These are phyloP conservation scores for Lottia scabra DNA, from an alignment of 2,888 invertebrate genomes.

Conservation along the genomic window DNA sequence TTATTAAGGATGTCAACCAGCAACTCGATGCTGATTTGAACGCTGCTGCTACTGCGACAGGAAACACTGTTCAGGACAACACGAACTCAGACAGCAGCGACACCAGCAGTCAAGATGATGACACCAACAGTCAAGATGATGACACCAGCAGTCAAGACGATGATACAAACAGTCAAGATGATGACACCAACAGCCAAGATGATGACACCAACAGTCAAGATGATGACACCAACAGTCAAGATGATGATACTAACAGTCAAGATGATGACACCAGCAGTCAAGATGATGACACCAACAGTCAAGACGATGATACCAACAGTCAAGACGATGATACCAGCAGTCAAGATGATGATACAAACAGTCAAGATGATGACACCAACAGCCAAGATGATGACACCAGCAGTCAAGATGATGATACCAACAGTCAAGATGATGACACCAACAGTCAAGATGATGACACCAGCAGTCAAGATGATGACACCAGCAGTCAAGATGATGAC, in stretches of 20 bases:
- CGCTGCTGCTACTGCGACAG: constrained; percentile 3
- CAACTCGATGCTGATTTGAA: constrained; percentile 6
- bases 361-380: background rate
- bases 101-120: too few relatives aligned
- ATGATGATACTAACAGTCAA: background rate
- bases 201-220: background rate
- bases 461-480: background rate
- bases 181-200: too few relatives aligned
- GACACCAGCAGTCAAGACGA: background rate
- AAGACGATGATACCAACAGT: background rate
- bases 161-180: background rate
- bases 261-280: background rate
- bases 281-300: background rate
- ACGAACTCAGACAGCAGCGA: background rate
- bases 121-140: background rate
- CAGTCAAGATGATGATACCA: background rate
- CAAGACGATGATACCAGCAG: background rate
- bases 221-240: background rate
- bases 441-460: background rate
- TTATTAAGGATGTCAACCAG: background rate
- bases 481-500: background rate
- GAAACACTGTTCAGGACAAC: background rate
- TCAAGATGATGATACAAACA: background rate
- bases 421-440: background rate
- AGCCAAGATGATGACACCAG: background rate